Base-by-base conservation (phyloP, 2,113 vertebrate species). In the Aplodontia rufa region DNA sequence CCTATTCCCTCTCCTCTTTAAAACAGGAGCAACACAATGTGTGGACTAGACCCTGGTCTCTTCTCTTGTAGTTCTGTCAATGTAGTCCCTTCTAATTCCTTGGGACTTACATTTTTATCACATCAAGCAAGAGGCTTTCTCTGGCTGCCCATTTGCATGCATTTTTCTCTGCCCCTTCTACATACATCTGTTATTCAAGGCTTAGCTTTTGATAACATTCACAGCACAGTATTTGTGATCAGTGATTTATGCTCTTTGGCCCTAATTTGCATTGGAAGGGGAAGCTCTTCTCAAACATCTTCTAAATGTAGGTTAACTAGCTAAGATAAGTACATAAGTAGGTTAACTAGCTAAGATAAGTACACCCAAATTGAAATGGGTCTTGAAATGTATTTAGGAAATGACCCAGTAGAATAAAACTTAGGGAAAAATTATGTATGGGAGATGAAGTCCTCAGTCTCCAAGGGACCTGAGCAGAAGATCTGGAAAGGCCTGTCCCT, bases 401-500 rank as follows among this genome's bases (percentile, higher is more conserved):
- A 8, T 58, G 10, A 5, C 16, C 2, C 14, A 49, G 11, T 37
- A 20, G 19, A 75, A 28, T 71, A 47, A 66, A 51, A 0, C 71
- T 90, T 47, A 58, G 12, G 69, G 86, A 69, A 37, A 17, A 8
- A 9, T 40, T 84, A 6, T n/a, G 4, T 4, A 4, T 49, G 26
- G 53, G 12, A 90, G 28, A 40, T 16, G 11, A 87, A 53, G 20
- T 20, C 12, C n/a, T 80, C 8, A 1, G 1, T 87, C 13, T 78
- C 16, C 45, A 55, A 72, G 0, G 5, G 4, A 3, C 30, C 0
- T 66, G 47, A 55, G 1, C 0, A 13, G 24, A 69, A 1, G 28
- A 22, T 64, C 0, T 16, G n/a, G n/a, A 37, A 19, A 30, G 8
- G 2, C 0, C 49, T 42, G 28, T 8, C 4, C 4, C 1, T 60